Base-by-base conservation (phyloP, 23 tunicate species). In the Aplidium turbinatum region DNA sequence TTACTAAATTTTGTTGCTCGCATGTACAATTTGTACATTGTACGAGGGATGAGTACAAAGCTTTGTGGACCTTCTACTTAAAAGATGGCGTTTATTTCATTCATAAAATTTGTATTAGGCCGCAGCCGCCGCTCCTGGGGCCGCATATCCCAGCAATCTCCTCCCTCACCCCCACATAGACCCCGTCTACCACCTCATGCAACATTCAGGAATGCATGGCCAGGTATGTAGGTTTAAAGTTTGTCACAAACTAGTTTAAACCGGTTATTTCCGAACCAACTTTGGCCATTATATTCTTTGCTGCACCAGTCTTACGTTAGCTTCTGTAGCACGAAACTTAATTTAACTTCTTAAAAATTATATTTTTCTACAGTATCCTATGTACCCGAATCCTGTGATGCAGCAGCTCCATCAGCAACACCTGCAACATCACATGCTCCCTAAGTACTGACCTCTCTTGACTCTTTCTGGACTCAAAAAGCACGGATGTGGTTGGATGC, bases 101-200 rank as follows among this genome's bases (percentile, higher is more conserved):
- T 42, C 48, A 9, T 42, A 13, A 42, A 9, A 42, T n/a, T 54
- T 54, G 22, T 11, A 22, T 6, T 77, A 80, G 87, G 87, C 87
- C 23, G 75, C 85, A 29, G 75, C 80, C 6, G 84, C 79, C 30
- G 47, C 66, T 24, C 79, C 79, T 0, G 79, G 61, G 3, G 78
- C 87, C 5, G 89, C 81, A 1, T 83, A 89, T 47, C 96, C 96
- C 1, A 76, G 89, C 60, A 75, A 83, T 51, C 78, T 77, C 19
- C 89, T 83, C 23, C 50, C 81, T 24, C 92, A 72, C 26, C 78
- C 78, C 28, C 89, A 82, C n/a, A 83, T 82, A 72, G 89, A 82
- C 39, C 84, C 96, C 13, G 96, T 89, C 6, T 89, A 89, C 45
- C 96, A 87, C 23, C 79, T 82, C n/a, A 82, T 89, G 89, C 89